Evolutionary conservation across 2,888 invertebrate species (phyloP), one percentile per base, ranked within the genome.

Genomic region (Malacosoma neustria): DNA sequence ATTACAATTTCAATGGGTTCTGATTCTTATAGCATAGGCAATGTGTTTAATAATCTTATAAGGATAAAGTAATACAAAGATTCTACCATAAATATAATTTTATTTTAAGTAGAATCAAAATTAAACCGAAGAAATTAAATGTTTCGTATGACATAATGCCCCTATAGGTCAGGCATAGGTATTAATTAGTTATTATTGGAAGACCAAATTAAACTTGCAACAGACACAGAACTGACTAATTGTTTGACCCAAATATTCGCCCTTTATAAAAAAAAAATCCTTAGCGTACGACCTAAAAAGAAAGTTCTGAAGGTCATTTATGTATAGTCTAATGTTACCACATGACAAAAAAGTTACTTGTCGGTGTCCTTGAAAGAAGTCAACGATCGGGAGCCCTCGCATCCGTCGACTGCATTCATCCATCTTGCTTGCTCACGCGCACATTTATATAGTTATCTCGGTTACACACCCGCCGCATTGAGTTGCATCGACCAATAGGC

Each of bases 381-480:
- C 84, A 85, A 80, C 73, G 84, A 68, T 79, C 84, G 81, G 72
- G 61, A 72, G 72, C 81, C 80, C 80, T 81, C 69, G 77, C 80
- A 79, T 80, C 82, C 82, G 81, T 60, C 71, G 72, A 63, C 54
- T 75, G 77, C 75, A 74, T 48, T 60, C 49, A 7, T 14, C 59
- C 43, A 38, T 72, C 75, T 49, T 71, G 34, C 55, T 76, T 70
- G 37, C 41, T 41, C 72, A 31, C 43, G 41, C 11, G 38, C 34
- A 33, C 41, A 41, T 43, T 14, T 32, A 34, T 60, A 46, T 38
- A 11, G 13, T 43, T 42, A 45, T 67, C 69, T 54, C 72, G 40
- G 44, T 77, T 71, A 37, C 60, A 40, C 72, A 48, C 56, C 57
- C 58, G 64, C 61, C 58, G 58, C 66, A 58, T 48, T 55, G 54